A percentile compares a stretch with the other conserved stretches of the same genome.
Evolutionary conservation across 2,113 vertebrate species (phyloP).

Genomic region (Cinclus mexicanus): DNA sequence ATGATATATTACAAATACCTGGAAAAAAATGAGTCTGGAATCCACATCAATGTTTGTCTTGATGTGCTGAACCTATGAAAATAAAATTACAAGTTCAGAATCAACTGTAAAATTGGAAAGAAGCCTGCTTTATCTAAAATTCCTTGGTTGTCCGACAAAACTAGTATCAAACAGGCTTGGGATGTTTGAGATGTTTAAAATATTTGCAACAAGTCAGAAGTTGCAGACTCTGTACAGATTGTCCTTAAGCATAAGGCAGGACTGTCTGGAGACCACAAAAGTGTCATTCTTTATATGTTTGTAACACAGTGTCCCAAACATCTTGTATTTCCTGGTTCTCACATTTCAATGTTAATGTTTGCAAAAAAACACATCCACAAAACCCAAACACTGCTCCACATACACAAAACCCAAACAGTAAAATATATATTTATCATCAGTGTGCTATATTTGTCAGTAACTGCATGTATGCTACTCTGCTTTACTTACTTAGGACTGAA

Average conservation of each 20-base stretch:
- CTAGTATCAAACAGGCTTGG: background rate
- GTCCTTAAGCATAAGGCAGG: background rate
- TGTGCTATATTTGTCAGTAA: background rate
- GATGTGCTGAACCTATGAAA: conserved; percentile 93
- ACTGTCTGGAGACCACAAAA: background rate
- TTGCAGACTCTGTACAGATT: background rate
- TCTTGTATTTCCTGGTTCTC: background rate
- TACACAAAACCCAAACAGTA: background rate
- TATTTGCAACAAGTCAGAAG: background rate
- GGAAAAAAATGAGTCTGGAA: conserved; percentile 99
- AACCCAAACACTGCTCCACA: background rate
- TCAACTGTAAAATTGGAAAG: background rate
- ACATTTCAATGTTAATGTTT: background rate
- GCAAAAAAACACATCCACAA: background rate
- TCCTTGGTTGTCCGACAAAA: background rate
- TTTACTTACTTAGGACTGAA: background rate
- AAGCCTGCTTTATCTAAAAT: background rate
- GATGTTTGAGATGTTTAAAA: background rate
- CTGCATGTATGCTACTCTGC: background rate
- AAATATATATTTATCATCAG: background rate
- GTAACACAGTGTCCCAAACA: background rate
- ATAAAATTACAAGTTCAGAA: conserved; percentile 27
- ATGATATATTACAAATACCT: conserved; percentile 79
- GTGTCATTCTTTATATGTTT: background rate
- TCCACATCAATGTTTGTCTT: conserved; percentile 97